Base-by-base conservation (phyloP, 2,888 invertebrate genomes). In the Chaetogeoica ovagalla region DNA sequence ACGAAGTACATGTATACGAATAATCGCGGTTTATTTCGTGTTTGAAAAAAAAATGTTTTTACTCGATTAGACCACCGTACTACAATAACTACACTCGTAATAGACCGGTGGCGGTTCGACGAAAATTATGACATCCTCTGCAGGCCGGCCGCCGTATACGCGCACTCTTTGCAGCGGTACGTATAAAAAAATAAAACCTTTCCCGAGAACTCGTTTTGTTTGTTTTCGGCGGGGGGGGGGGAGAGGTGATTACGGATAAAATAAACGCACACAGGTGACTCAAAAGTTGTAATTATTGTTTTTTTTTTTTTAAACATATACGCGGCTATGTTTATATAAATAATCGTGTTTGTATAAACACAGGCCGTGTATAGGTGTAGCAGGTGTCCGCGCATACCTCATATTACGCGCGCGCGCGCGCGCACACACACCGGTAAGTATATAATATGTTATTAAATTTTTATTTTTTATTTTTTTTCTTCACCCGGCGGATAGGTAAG, bases 301-400 rank as follows among this genome's bases (percentile, higher is more conserved):
- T 30, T 30, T 30, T 30, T n/a, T 71, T 71, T 23, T 79, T 39
- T 79, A 79, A 79, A 71, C 79, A 79, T 63, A 30, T 30, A 30
- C 30, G 30, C 30, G 70, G 52, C 17, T 21, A 55, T 65, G 39
- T 30, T 23, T 30, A 30, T 30, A 30, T 30, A 30, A 30, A 55
- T 30, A 43, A 70, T 70, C 79, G 70, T 63, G 55, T 71, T 60
- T 70, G 62, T 59, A 74, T n/a, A 60, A 60, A n/a, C 19, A 23
- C 11, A 7, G 2, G 7, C 21, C 30, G 57, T 15, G 6, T 19
- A 19, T 19, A 48, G 3, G 4, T 5, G 3, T 63, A 77, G 71
- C 79, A 79, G 79, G 79, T 79, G 79, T 79, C 77, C 30, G 70
- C 70, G 63, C 55, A 71, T 79, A 79, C 79, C 71, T 79, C 19